Base-by-base conservation (phyloP, 2,797 vertebrate genomes). In the Telmatherina bonti region DNA sequence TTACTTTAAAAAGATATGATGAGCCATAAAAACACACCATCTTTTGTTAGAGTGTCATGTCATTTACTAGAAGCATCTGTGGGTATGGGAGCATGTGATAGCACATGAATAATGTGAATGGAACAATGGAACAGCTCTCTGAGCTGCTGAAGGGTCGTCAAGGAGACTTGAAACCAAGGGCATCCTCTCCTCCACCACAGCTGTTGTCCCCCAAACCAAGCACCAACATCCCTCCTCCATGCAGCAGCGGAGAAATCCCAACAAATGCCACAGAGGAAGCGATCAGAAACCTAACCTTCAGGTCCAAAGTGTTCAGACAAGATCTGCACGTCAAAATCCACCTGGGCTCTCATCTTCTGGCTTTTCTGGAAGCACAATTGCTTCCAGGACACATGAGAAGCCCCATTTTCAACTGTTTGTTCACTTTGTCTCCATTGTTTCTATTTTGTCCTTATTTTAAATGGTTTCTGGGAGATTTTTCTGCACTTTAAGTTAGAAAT, bases 161-260 rank as follows among this genome's bases (percentile, higher is more conserved):
- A 85, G 85, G 84, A 81, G 81, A 84, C 83, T 61, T 45, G 16
- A 72, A 7, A 47, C 54, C 56, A 85, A 88, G 78, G 83, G 26
- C 78, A 76, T 61, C 65, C 31, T 61, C 58, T 54, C 49, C 71
- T 53, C 59, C 54, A 41, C 54, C 72, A 67, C 26, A 62, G 51
- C 66, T 47, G 27, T 67, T 67, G 33, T n/a, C 35, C 49, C 29
- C 30, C 41, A 29, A 56, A 33, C 43, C 22, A 62, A 47, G 51
- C 27, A 36, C 26, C 58, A 45, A 36, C 61, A 43, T 18, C 35
- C 36, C 47, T 12, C 43, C 35, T 31, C 30, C 54, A 29, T 36
- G 3, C 11, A 53, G 43, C 56, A 58, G 43, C 70, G 59, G 47
- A 51, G 47, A 41, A 52, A 59, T 30, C 45, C 74, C 63, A 66